phyloP scores from a whole-genome alignment of 2,113 vertebrate genomes.

The Nycticryphes semicollaris region DNA sequence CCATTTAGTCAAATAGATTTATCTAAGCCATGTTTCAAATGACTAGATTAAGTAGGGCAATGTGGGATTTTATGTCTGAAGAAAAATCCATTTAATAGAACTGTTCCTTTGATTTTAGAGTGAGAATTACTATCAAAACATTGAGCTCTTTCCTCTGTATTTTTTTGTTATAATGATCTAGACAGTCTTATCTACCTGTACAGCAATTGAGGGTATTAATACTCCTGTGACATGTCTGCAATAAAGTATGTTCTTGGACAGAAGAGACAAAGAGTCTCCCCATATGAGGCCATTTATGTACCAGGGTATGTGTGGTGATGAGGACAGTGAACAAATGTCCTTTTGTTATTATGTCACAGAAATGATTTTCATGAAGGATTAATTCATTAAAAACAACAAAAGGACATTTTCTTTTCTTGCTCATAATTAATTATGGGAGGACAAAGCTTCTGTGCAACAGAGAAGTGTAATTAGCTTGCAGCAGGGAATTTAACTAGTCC shows the following conservation, averaged over 20 bases:
- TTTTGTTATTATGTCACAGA: constrained; percentile 52
- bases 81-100: constrained; percentile 47
- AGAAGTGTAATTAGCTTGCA: neutral
- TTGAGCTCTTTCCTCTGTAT: neutral
- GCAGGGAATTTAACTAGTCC: neutral
- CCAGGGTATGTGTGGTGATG: neutral
- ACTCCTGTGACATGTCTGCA: constrained; percentile 13
- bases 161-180: constrained; percentile 53
- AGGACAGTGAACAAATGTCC: constrained; percentile 55
- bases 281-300: constrained; percentile 37
- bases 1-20: constrained; percentile 69
- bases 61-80: constrained; percentile 24
- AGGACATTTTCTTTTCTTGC: constrained; percentile 31
- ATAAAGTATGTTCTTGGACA: constrained; percentile 36
- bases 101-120: constrained; percentile 55
- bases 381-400: constrained; percentile 65
- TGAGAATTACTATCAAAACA: constrained; percentile 47
- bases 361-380: constrained; percentile 59
- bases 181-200: constrained; percentile 55
- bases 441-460: constrained; percentile 20
- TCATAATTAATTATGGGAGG: constrained; percentile 54
- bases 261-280: constrained; percentile 32
- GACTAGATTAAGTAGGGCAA: constrained; percentile 60
- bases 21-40: constrained; percentile 56
- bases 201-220: constrained; percentile 49